Percentiles rank a stretch among this genome's conserved stretches.
Evolutionary conservation across 2,797 vertebrate genomes (phyloP).

Genomic region (Euthynnus affinis): DNA sequence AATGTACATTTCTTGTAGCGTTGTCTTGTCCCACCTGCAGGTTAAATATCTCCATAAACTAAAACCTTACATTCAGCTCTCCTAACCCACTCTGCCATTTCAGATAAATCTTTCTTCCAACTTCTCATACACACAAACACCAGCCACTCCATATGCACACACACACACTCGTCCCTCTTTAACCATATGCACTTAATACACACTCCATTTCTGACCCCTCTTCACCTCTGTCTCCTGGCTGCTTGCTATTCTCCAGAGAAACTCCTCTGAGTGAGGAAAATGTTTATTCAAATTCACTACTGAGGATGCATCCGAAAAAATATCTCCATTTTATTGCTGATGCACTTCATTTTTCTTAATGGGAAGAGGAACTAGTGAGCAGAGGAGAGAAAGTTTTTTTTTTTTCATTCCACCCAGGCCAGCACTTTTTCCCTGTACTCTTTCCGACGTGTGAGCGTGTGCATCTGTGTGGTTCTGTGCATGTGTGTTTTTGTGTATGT

Average conservation of each 20-base stretch:
- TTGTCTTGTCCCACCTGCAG: neutral
- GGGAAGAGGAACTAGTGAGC: constrained; percentile 79
- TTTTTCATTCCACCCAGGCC: constrained; percentile 76
- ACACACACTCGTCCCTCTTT: constrained; percentile 42
- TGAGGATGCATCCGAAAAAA: constrained; percentile 78
- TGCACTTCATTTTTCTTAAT: constrained; percentile 86
- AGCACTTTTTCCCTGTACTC: constrained; percentile 89
- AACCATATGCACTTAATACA: constrained; percentile 60
- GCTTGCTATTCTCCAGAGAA: constrained; percentile 79
- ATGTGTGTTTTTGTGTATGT: constrained; percentile 56
- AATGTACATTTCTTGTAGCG: constrained; percentile 1
- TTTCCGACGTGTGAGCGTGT: constrained; percentile 55
- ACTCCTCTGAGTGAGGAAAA: constrained; percentile 66
- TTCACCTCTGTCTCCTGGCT: constrained; percentile 74
- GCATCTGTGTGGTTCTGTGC: constrained; percentile 55
- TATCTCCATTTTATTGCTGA: constrained; percentile 86
- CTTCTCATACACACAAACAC: constrained; percentile 10
- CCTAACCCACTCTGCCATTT: constrained; percentile 1
- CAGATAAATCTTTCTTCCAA: constrained; percentile 15
- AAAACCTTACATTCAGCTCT: constrained; percentile 31
- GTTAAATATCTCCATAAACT: constrained; percentile 23
- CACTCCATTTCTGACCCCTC: constrained; percentile 67
- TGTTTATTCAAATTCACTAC: constrained; percentile 81
- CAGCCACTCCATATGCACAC: constrained; percentile 20
- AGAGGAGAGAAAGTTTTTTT: constrained; percentile 70